Base-by-base conservation (phyloP, 2,113 vertebrate species). In the Anarrhichthys ocellatus region DNA sequence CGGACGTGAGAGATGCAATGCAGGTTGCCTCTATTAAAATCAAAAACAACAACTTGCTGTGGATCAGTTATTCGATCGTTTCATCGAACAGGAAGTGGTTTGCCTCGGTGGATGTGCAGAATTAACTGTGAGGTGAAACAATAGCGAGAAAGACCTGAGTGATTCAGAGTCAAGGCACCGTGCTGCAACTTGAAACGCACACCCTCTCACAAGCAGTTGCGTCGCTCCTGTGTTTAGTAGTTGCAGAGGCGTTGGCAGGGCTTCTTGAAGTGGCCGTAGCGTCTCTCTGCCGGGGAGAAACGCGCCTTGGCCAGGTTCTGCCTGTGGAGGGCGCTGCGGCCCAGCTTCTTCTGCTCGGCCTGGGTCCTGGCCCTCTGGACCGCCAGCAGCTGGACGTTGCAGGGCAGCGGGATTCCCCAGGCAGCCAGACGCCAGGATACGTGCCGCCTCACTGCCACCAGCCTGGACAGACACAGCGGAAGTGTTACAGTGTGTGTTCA, bases 221-320 rank as follows among this genome's bases (percentile, higher is more conserved):
- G 15, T 14, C 2, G 0, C 4, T 27, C 0, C 54, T 11, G 20
- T 2, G 34, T 18, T 94, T 85, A 96, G 90, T 93, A 94, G 92
- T 94, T 96, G 89, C 88, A 93, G 15, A 94, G 83, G 24, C 90
- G 94, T 42, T 89, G 94, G 86, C 77, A 68, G 48, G 94, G 95
- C 90, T 94, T 92, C 84, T 95, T 95, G 90, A 94, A 94, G 89
- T 85, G 78, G 46, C 88, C 89, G 13, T 79, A 92, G 83, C 83
- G 90, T 29, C 76, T 90, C 8, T 93, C 94, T 1, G 87, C 64
- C 0, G 88, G 68, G 6, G 85, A 92, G 85, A 89, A 90, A 5
- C 92, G 87, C 2, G 64, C 85, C 71, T 88, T 93, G 6, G 85
- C 70, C 69, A 93, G 85, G 87, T 94, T 96, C 88, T 94, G 93